Base-by-base conservation (phyloP, 2,113 vertebrate genomes). In the Psittacara wagleri region DNA sequence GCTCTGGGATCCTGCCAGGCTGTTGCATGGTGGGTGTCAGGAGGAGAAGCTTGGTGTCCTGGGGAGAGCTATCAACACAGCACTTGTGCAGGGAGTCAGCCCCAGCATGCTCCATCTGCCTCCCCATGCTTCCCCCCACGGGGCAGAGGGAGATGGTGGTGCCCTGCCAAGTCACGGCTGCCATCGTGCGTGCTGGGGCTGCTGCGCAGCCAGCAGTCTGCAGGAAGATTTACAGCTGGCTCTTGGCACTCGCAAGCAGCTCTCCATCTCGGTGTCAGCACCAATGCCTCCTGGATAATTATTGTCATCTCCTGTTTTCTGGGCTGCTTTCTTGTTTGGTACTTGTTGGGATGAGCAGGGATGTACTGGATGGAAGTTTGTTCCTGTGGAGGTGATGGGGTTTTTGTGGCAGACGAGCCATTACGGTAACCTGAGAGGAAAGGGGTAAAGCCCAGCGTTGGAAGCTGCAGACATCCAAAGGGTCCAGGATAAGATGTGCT, bases 341-440 rank as follows among this genome's bases (percentile, higher is more conserved):
- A n/a, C 82, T 76, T 62, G 44, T 17, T 51, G 80, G 55, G 74
- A 28, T 78, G 59, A 83, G 43, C 49, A n/a, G 46, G 15, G 44
- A 75, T 0, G 0, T 90, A 20, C 63, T 67, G 43, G 44, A 25
- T 3, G 7, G 29, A 35, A 67, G n/a, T 27, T 31, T 43, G 37
- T 73, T 64, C 43, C 57, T 3, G 0, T 24, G 17, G 22, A n/a
- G 24, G 52, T 48, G 54, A 23, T 73, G 33, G 37, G 4, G 0
- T 2, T 49, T 52, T 74, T 95, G 54, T 68, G 70, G 59, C 39
- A 73, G 29, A 13, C 33, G 17, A 61, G 29, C 17, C 1, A 1
- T 37, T 76, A 48, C 17, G 9, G 20, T 88, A 64, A 76, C 27
- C 6, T 57, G 13, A 48, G 77, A 92, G 39, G 27, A 80, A 90